phyloP scores from a whole-genome alignment of 23 tunicate species.

The Aplidium turbinatum region DNA sequence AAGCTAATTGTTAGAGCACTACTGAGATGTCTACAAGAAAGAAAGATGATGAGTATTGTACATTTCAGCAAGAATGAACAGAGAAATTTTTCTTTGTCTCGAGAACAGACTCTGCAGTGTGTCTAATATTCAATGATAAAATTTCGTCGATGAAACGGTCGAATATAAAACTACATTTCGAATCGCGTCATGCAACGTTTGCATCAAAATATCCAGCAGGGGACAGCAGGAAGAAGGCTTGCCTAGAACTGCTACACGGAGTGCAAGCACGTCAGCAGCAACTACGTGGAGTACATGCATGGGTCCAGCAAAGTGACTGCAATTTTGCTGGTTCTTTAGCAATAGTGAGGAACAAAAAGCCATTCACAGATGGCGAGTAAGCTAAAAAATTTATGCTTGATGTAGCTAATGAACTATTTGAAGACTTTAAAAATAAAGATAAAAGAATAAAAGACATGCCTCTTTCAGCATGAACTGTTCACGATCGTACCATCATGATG shows the following conservation, averaged over 20 bases:
- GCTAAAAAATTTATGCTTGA: slow-evolving; percentile 45
- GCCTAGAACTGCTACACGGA: slow-evolving; percentile 37
- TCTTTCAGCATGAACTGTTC: slow-evolving; percentile 39
- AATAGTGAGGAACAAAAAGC: slow-evolving; percentile 35
- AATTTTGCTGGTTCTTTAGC: slow-evolving; percentile 46
- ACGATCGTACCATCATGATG: slow-evolving; percentile 38
- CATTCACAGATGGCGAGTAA: slow-evolving; percentile 47
- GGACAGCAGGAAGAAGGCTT: slow-evolving; percentile 48
- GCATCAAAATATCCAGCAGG: slow-evolving; percentile 45
- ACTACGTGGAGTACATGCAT: slow-evolving; percentile 35
- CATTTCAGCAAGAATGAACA: slow-evolving; percentile 41
- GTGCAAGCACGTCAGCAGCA: slow-evolving; percentile 49
- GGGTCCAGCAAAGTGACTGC: slow-evolving; percentile 46
- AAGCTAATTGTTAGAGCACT: slow-evolving; percentile 43
- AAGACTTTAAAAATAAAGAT: slow-evolving; percentile 6
- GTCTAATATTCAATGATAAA: slow-evolving; percentile 38
- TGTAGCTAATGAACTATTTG: slow-evolving; percentile 33
- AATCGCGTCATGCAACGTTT: slow-evolving; percentile 35
- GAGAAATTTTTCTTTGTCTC: slow-evolving; percentile 33
- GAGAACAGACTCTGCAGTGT: slow-evolving; percentile 38
- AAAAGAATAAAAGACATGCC: slow-evolving; percentile 42
- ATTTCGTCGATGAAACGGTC: slow-evolving; percentile 41
- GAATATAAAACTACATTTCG: slow-evolving; percentile 31
- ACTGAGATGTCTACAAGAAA: slow-evolving; percentile 39
- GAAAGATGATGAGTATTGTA: slow-evolving; percentile 44